phyloP scores from a whole-genome alignment of 2,113 vertebrate species.

The Panurus biarmicus region DNA sequence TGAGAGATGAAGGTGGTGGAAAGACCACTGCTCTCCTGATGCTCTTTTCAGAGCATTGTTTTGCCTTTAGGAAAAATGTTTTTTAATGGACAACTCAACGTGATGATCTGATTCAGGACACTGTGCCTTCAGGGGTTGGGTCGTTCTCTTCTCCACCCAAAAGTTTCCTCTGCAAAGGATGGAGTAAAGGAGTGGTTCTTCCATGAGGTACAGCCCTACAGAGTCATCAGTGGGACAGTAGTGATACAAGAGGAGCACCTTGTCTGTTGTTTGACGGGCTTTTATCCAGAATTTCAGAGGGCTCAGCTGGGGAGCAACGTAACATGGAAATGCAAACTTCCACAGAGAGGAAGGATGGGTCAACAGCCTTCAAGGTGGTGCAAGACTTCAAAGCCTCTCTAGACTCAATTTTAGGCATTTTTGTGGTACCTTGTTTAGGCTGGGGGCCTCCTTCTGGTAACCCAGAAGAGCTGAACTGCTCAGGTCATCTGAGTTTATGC shows the following conservation, averaged over 20 bases:
- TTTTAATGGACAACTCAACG: neutral
- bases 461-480: neutral
- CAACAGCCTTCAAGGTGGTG: neutral
- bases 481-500: neutral
- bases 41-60: neutral
- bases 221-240: fast-evolving
- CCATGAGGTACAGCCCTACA: neutral
- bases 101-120: neutral
- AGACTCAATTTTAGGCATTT: neutral
- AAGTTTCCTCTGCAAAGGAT: neutral
- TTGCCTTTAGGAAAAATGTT: neutral
- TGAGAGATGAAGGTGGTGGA: neutral
- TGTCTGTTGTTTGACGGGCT: neutral
- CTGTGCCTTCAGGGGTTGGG: neutral
- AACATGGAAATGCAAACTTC: neutral
- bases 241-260: neutral
- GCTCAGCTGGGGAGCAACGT: neutral
- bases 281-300: neutral
- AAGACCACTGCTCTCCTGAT: neutral
- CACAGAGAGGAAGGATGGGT: neutral
- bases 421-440: neutral
- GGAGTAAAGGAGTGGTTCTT: neutral
- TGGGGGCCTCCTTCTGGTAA: neutral
- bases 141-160: neutral
- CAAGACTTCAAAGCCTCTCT: neutral